phyloP scores from a whole-genome alignment of 2,113 vertebrate species.

The Axis porcinus region DNA sequence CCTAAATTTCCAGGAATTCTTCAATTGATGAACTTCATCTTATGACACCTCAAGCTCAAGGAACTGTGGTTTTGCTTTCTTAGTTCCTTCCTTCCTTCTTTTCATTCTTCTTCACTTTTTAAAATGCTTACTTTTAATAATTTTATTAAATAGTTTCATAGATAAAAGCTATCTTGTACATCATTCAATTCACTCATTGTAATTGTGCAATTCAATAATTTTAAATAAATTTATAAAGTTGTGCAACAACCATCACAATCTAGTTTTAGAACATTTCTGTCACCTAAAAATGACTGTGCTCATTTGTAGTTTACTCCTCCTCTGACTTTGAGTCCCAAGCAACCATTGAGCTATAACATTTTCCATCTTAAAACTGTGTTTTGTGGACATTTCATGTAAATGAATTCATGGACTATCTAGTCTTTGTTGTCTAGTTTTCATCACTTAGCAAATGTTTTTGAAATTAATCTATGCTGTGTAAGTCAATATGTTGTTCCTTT shows the following conservation, averaged over 20 bases:
- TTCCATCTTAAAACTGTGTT: neutral
- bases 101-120: neutral
- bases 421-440: neutral
- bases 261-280: neutral
- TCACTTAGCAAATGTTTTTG: neutral
- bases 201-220: neutral
- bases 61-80: neutral
- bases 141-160: neutral
- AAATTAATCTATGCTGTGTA: neutral
- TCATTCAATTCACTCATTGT: neutral
- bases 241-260: neutral
- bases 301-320: neutral
- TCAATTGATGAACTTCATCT: neutral
- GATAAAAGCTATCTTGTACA: neutral
- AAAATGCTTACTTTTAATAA: neutral
- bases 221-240: neutral
- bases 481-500: neutral
- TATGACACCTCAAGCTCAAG: neutral
- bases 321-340: neutral
- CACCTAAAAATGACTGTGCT: neutral
- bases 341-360: neutral
- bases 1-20: neutral
- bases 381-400: neutral
- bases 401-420: neutral
- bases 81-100: neutral